Percentiles rank a stretch among this genome's conserved stretches.
phyloP scores from a whole-genome alignment of 1,140 invertebrate species.

The Ctenoplectra terminalis region DNA sequence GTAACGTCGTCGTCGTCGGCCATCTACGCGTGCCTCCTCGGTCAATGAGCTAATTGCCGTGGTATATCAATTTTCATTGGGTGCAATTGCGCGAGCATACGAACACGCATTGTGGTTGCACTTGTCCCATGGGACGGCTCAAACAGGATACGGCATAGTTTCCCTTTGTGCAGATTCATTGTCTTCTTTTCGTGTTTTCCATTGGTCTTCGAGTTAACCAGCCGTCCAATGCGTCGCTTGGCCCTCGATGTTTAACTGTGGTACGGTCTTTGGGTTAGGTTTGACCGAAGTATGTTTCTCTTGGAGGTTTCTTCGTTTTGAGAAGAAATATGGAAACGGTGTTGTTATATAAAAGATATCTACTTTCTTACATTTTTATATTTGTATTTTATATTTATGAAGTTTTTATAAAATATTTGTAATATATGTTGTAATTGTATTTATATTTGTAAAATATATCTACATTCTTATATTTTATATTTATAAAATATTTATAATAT shows the following conservation, averaged over 20 bases:
- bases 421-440: too few relatives aligned
- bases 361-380: too few relatives aligned
- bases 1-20: slow-evolving; percentile 6
- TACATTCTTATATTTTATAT: too few relatives aligned
- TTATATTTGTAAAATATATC: too few relatives aligned
- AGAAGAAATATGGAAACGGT: background rate
- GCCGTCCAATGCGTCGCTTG: background rate
- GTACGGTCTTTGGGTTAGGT: too few relatives aligned
- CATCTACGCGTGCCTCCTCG: slow-evolving; percentile 65
- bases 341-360: too few relatives aligned
- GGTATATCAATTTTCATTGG: slow-evolving; percentile 78
- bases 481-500: too few relatives aligned
- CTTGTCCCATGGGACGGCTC: slow-evolving; percentile 67
- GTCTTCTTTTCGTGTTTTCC: slow-evolving; percentile 41
- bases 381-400: too few relatives aligned
- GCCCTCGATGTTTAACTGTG: background rate
- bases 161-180: slow-evolving; percentile 58
- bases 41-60: slow-evolving; percentile 77
- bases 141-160: slow-evolving; percentile 76
- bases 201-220: slow-evolving; percentile 32
- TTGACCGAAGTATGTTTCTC: too few relatives aligned
- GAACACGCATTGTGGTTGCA: slow-evolving; percentile 71
- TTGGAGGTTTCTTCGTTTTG: too few relatives aligned
- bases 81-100: slow-evolving; percentile 73
- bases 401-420: too few relatives aligned